Evolutionary conservation across 1,140 invertebrate genomes (phyloP), one percentile per base, ranked within the genome.

Genomic region (Pectinophora gossypiella): DNA sequence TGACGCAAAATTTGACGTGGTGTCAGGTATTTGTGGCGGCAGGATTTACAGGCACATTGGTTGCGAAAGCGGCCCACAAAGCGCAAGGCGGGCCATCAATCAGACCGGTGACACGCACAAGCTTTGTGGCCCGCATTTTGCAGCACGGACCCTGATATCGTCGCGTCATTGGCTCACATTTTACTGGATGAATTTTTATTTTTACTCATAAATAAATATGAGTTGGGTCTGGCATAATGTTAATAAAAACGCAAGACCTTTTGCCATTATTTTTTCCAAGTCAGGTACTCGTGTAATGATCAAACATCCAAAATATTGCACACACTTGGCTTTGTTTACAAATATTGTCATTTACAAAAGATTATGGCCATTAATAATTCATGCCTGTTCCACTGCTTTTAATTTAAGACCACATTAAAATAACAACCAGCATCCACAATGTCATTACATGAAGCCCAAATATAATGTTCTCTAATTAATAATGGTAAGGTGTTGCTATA

Each of bases 41-140:
- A 50, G 38, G 56, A 46, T 48, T 56, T 47, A 54, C 32, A 42
- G 21, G 23, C 54, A 38, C 43, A 53, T 56, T 56, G 38, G 38
- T 40, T 16, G 38, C 38, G 38, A 43, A 57, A 59, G 50, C 54
- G 48, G 44, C 43, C 23, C 45, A 67, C 57, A 63, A 63, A 59
- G 64, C 50, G 47, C 48, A 18, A 46, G 48, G 43, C 35, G 48
- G 22, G 20, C 19, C 62, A 68, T 68, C 62, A 60, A 68, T 68
- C 66, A 68, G 43, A 13, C 13, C 13, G 46, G 57, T 68, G 66
- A 68, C 66, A 60, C 32, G 62, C 66, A 62, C 23, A 62, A 65
- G 62, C 62, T 65, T 65, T 68, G 59, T 68, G 54, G 21, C 42
- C 56, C 48, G 52, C 50, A 58, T 62, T 61, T 53, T 58, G 57